Evolutionary conservation across 2,888 invertebrate genomes (phyloP).

Genomic region (Sycophila texana): DNA sequence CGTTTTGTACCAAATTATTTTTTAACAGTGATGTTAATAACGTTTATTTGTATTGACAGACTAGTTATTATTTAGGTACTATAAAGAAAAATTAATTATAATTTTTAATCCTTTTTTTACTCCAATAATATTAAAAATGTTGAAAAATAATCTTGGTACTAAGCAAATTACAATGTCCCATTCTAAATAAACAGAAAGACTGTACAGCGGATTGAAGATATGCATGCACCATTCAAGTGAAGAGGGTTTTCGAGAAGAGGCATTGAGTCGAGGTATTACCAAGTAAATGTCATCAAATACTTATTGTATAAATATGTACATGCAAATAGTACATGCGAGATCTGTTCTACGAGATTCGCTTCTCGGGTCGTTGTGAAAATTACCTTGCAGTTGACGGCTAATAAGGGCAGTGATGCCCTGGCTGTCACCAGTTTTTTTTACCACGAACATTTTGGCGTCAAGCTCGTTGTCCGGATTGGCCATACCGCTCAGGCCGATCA

Average conservation of each 20-base stretch:
- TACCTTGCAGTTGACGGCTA: conserved; percentile 87
- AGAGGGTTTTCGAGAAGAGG: not conserved
- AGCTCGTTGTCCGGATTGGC: conserved; percentile 77
- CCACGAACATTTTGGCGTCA: conserved; percentile 85
- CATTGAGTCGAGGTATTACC: not conserved
- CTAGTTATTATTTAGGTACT: no score
- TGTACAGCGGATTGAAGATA: conserved; percentile 16
- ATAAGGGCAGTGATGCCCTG: conserved; percentile 87
- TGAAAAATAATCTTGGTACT: conserved; percentile 13
- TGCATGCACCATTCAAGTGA: conserved; percentile 33
- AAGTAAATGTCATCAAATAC: not conserved
- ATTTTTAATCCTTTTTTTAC: no score
- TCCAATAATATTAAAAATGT: not conserved
- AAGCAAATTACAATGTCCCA: not conserved
- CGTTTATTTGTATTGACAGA: no score
- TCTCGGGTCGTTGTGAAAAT: not conserved
- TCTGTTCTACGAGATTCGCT: not conserved
- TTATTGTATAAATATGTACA: conserved; percentile 17
- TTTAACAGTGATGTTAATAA: no score
- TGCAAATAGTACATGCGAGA: conserved; percentile 39
- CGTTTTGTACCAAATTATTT: no score
- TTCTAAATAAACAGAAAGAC: conserved; percentile 3
- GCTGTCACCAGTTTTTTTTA: conserved; percentile 85
- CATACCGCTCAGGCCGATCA: conserved; percentile 72
- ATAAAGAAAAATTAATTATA: no score